Conservation (phyloP, 2,113 vertebrate genomes). For the Eubucco bourcierii region DNA sequence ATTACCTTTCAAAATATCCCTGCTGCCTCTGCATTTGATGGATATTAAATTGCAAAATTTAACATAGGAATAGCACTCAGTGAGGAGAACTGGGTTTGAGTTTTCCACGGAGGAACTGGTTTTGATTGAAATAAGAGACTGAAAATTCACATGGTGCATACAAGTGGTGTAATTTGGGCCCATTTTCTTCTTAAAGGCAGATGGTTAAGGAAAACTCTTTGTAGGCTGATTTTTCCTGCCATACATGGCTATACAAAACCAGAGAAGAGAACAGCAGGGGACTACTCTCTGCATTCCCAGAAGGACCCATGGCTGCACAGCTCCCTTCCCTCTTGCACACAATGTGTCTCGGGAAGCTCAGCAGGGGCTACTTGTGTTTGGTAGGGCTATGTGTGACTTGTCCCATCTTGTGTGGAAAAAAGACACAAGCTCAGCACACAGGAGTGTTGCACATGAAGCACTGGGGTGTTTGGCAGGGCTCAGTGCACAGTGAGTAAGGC, state of each 20-base stretch:
- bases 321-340: background rate
- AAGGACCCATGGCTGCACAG: background rate
- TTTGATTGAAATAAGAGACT: conserved; percentile 34
- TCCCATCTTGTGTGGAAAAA: background rate
- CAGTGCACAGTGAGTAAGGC: background rate
- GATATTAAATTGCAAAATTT: conserved; percentile 4
- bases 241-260: background rate
- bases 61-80: background rate
- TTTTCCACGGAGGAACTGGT: background rate
- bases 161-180: background rate
- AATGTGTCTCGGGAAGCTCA: background rate
- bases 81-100: background rate
- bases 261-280: background rate
- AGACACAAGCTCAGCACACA: background rate
- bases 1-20: background rate
- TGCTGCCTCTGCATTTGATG: background rate
- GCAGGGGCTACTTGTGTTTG: background rate
- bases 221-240: background rate
- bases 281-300: background rate
- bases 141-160: background rate
- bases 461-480: background rate
- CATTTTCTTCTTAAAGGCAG: conserved; percentile 6
- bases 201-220: background rate
- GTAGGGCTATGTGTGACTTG: background rate
- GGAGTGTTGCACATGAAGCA: background rate